Conservation (phyloP, 2,113 vertebrate genomes). For the Egretta garzetta region DNA sequence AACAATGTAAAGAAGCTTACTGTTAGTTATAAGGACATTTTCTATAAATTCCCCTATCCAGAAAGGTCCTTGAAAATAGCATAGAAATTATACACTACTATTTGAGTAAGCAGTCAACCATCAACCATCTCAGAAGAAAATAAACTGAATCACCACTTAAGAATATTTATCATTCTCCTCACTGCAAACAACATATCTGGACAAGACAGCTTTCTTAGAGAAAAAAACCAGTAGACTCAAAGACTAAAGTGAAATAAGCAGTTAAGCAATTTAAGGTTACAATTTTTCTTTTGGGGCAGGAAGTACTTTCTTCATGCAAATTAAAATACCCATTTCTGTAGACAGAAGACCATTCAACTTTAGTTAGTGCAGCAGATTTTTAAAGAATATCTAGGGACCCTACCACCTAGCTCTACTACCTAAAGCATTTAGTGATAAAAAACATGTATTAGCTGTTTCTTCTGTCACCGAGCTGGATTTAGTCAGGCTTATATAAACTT, state of each 20-base stretch:
- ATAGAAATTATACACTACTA: not conserved
- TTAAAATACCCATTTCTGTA: not conserved
- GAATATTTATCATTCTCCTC: not conserved
- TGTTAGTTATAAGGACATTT: not conserved
- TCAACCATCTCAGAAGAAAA: not conserved
- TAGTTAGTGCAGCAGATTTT: not conserved
- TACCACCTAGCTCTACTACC: not conserved
- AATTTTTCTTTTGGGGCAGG: not conserved
- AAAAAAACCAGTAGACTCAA: not conserved
- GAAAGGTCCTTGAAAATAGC: not conserved
- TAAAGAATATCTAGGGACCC: not conserved
- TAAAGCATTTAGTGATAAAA: not conserved
- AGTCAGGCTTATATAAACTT: not conserved
- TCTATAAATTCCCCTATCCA: not conserved
- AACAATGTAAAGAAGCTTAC: not conserved
- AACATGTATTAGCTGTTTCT: not conserved
- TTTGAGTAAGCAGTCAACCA: not conserved
- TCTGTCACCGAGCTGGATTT: not conserved
- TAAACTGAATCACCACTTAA: not conserved
- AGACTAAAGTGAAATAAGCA: not conserved
- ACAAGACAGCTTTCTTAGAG: not conserved
- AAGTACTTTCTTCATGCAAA: not conserved
- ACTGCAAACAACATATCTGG: not conserved
- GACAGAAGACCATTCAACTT: not conserved
- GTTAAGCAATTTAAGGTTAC: not conserved